phyloP scores from a whole-genome alignment of 2,888 invertebrate genomes.

The Mesodorylaimus sp. region DNA sequence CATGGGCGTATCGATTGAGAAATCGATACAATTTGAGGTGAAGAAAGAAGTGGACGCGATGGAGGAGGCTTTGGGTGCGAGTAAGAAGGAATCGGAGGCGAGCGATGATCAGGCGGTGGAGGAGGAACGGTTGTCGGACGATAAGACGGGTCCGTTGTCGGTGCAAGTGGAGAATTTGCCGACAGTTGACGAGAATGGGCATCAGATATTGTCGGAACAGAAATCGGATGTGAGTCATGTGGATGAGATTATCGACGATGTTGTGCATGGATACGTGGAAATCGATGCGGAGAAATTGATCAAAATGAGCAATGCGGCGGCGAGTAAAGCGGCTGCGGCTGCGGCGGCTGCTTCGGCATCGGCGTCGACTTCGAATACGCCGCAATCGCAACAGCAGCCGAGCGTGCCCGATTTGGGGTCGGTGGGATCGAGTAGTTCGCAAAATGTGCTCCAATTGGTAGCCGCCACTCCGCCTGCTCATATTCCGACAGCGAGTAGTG shows the following conservation, averaged over 20 bases:
- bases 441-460: too few relatives aligned
- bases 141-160: background rate
- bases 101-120: too few relatives aligned
- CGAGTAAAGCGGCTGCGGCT: background rate
- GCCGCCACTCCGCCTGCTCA: background rate
- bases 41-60: too few relatives aligned
- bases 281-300: constrained; percentile 12
- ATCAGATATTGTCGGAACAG: background rate
- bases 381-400: too few relatives aligned
- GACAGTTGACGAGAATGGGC: background rate
- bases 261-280: constrained; percentile 13
- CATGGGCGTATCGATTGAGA: too few relatives aligned
- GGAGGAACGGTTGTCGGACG: background rate
- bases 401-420: too few relatives aligned
- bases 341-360: background rate
- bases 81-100: background rate
- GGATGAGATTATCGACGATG: constrained; percentile 12
- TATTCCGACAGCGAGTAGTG: background rate
- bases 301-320: background rate
- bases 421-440: too few relatives aligned
- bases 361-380: background rate
- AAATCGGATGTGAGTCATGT: constrained; percentile 1
- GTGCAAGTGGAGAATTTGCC: background rate
- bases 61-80: background rate
- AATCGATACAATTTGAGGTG: too few relatives aligned